A percentile compares a stretch with the other conserved stretches of the same genome.
These are phyloP conservation scores for Diacarnus erythraeanus DNA, from an alignment of 37 sponge, comb jelly and placozoan genomes.

Conservation along the genomic window DNA sequence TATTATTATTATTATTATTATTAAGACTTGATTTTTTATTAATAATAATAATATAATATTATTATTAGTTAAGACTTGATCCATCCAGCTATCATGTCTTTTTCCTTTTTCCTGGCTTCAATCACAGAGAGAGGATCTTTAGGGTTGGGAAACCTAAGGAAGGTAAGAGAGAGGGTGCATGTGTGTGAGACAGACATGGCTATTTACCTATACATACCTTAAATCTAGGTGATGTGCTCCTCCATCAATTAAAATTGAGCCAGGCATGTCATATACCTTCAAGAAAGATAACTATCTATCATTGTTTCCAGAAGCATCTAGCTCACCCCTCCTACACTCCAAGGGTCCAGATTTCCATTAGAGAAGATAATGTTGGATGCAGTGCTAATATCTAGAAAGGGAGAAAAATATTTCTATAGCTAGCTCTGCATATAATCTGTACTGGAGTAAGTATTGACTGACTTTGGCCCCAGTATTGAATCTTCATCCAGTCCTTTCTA, in stretches of 20 bases:
- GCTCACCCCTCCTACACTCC: conserved; percentile 87
- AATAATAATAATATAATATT: too few relatives aligned
- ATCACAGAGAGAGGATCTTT: conserved; percentile 74
- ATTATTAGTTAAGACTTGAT: conserved; percentile 9
- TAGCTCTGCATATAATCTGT: neutral
- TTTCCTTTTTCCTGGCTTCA: conserved; percentile 68
- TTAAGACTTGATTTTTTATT: too few relatives aligned
- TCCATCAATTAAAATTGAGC: conserved; percentile 71
- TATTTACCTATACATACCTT: conserved; percentile 29
- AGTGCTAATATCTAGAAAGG: conserved; percentile 44
- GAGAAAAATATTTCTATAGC: neutral
- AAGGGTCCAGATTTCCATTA: conserved; percentile 90
- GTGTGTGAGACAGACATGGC: neutral
- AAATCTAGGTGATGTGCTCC: conserved; percentile 95
- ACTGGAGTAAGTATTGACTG: neutral
- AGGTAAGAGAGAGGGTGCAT: neutral
- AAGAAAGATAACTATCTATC: too few relatives aligned
- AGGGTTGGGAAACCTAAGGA: conserved; percentile 35
- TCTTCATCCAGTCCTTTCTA: conserved; percentile 47
- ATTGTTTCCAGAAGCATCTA: neutral
- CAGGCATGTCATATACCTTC: conserved; percentile 6
- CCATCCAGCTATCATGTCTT: conserved; percentile 61
- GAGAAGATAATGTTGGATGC: conserved; percentile 91
- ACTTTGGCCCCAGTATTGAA: conserved; percentile 76
- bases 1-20: too few relatives aligned